phyloP scores from a whole-genome alignment of 1,140 invertebrate species.

The Drosophila sechellia region DNA sequence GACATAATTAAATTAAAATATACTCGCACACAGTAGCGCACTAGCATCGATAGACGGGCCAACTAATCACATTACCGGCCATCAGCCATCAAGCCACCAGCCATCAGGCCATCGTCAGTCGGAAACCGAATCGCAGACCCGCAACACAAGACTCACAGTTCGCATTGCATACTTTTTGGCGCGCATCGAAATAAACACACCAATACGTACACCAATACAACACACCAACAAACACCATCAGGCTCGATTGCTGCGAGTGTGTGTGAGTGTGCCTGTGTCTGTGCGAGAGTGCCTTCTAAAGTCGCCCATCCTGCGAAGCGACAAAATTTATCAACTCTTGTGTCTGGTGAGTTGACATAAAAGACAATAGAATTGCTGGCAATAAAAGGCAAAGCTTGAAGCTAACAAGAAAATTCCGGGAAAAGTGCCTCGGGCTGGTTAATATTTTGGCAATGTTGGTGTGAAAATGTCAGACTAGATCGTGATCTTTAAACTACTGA shows the following conservation, averaged over 20 bases:
- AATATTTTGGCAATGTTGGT: conserved; percentile 10
- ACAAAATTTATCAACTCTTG: conserved; percentile 53
- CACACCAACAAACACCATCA: neutral
- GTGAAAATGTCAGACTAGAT: conserved; percentile 10
- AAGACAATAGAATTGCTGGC: conserved; percentile 29
- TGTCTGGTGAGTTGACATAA: conserved; percentile 67
- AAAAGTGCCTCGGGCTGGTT: neutral
- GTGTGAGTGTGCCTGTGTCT: conserved; percentile 2
- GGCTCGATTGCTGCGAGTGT: neutral
- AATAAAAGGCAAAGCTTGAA: conserved; percentile 7
- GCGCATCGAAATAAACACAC: conserved; percentile 50
- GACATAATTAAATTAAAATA: conserved; percentile 82
- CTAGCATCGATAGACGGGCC: conserved; percentile 58
- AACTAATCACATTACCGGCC: conserved; percentile 80
- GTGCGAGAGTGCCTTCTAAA: conserved; percentile 3
- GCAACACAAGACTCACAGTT: conserved; percentile 49
- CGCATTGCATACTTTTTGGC: conserved; percentile 76
- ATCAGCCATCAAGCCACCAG: conserved; percentile 38
- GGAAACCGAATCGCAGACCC: conserved; percentile 41
- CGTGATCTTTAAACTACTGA: conserved; percentile 6
- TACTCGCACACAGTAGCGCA: conserved; percentile 46
- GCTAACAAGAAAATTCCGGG: conserved; percentile 12
- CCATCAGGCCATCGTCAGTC: conserved; percentile 44
- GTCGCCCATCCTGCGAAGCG: conserved; percentile 30
- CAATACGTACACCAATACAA: conserved; percentile 16